Percentiles rank a stretch among this genome's conserved stretches.
Conservation (phyloP, 2,888 invertebrate genomes). For the Leucophora obtusa region DNA sequence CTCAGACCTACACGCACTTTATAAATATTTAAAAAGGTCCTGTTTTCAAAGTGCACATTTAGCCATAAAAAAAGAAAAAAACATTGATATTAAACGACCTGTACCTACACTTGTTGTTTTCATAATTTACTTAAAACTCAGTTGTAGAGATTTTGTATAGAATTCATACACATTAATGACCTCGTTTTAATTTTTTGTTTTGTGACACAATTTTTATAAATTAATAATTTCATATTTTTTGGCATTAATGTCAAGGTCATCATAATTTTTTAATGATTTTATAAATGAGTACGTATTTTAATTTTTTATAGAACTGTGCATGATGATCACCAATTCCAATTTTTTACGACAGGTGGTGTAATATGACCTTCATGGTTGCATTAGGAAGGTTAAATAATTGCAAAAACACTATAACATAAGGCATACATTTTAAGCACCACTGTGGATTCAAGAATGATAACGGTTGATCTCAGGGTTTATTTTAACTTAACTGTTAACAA, state of each 20-base stretch:
- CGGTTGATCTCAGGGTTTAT: too few relatives aligned
- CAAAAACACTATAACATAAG: too few relatives aligned
- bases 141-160: slow-evolving; percentile 19
- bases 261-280: slow-evolving; percentile 30
- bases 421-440: too few relatives aligned
- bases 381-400: not conserved
- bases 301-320: slow-evolving; percentile 6
- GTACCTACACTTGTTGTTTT: slow-evolving; percentile 39
- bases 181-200: slow-evolving; percentile 42
- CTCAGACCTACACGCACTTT: not conserved
- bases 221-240: slow-evolving; percentile 50
- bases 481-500: too few relatives aligned
- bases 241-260: slow-evolving; percentile 47
- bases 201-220: slow-evolving; percentile 11
- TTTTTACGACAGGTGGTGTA: not conserved
- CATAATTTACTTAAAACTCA: not conserved
- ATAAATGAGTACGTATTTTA: slow-evolving; percentile 18
- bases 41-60: slow-evolving; percentile 36
- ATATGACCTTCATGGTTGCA: slow-evolving; percentile 14
- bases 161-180: slow-evolving; percentile 30
- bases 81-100: slow-evolving; percentile 23
- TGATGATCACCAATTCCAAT: too few relatives aligned
- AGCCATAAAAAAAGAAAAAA: not conserved
- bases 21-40: slow-evolving; percentile 22
- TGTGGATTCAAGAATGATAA: too few relatives aligned